Evolutionary conservation across 2,113 vertebrate species (phyloP).

Genomic region (Alexandromys fortis): DNA sequence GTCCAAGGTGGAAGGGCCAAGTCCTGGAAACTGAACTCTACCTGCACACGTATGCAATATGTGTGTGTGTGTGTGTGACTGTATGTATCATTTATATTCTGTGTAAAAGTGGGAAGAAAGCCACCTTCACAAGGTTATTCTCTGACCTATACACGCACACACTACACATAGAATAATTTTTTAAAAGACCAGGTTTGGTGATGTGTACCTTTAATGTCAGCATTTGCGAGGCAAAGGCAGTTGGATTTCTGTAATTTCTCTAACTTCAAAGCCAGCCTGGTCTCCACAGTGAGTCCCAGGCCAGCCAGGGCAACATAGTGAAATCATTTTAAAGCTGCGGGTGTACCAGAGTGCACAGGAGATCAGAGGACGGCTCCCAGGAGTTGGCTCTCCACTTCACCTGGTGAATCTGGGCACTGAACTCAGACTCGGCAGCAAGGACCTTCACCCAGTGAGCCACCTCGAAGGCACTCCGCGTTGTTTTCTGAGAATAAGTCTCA

Average conservation of each 20-base stretch:
- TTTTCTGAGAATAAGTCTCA: background rate
- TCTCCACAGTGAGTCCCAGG: background rate
- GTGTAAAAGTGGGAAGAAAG: background rate
- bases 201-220: background rate
- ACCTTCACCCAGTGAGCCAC: background rate
- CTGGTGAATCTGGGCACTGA: no score
- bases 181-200: background rate
- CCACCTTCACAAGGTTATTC: background rate
- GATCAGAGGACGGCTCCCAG: background rate
- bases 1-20: no score
- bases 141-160: background rate
- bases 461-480: background rate
- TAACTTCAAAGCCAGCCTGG: background rate
- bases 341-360: background rate
- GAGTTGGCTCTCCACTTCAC: background rate
- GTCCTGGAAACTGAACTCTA: background rate
- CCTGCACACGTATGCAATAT: background rate
- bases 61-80: background rate
- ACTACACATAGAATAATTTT: background rate
- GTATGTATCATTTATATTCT: background rate
- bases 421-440: background rate
- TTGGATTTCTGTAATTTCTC: no score
- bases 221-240: background rate
- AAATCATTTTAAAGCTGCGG: background rate
- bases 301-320: background rate